Percentiles rank a stretch among this genome's conserved stretches.
These are phyloP conservation scores for Epinotia bilunana DNA, from an alignment of 2,888 invertebrate genomes.

Conservation along the genomic window DNA sequence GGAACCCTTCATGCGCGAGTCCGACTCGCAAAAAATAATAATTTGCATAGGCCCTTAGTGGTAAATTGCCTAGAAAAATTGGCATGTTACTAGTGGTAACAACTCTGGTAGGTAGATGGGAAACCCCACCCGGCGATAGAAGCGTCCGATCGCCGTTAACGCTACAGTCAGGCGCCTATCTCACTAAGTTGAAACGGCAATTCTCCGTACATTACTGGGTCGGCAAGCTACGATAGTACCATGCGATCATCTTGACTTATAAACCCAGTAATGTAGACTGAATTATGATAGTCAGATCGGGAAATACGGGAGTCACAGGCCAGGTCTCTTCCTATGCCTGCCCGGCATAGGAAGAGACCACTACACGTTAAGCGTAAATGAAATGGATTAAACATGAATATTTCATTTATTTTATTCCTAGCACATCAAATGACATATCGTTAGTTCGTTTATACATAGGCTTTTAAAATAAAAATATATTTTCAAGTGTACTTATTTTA, in stretches of 20 bases:
- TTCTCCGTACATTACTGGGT: too few species aligned
- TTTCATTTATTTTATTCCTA: constrained; percentile 38
- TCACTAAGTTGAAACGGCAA: too few species aligned
- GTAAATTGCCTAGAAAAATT: too few species aligned
- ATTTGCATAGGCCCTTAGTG: too few species aligned
- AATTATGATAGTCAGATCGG: too few species aligned
- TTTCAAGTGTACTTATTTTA: constrained; percentile 72
- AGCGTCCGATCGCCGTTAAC: neutral
- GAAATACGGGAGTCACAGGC: neutral
- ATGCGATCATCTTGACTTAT: too few species aligned
- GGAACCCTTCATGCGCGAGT: too few species aligned
- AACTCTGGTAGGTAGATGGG: too few species aligned
- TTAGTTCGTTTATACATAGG: constrained; percentile 33
- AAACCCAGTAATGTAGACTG: too few species aligned
- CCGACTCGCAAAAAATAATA: too few species aligned
- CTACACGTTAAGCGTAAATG: constrained; percentile 46
- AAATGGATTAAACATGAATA: constrained; percentile 48
- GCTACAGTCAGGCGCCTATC: neutral
- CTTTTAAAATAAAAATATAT: constrained; percentile 60
- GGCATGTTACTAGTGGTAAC: too few species aligned
- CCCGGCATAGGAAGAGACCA: constrained; percentile 16
- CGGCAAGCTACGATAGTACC: too few species aligned
- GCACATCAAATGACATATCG: constrained; percentile 36
- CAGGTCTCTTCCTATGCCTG: neutral
- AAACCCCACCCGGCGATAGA: neutral